Evolutionary conservation across 2,797 vertebrate genomes (phyloP).

Genomic region (Phalanger gymnotis): DNA sequence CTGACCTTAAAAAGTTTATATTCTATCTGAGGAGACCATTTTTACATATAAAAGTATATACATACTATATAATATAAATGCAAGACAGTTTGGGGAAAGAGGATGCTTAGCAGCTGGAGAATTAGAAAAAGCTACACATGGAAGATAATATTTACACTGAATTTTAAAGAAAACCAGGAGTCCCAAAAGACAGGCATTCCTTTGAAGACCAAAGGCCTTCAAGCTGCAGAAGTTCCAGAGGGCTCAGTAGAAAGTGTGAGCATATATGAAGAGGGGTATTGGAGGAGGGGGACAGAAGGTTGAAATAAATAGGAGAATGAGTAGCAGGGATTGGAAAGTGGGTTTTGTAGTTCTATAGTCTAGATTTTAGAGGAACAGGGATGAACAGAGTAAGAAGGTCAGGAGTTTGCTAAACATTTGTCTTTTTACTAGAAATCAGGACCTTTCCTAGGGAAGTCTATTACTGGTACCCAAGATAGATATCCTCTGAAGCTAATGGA

Average conservation of each 20-base stretch:
- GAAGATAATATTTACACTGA: neutral
- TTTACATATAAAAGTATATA: neutral
- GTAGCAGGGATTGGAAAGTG: neutral
- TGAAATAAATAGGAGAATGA: neutral
- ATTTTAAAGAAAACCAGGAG: neutral
- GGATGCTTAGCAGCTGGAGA: neutral
- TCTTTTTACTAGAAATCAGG: neutral
- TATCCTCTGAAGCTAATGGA: neutral
- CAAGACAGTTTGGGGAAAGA: neutral
- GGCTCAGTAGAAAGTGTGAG: neutral
- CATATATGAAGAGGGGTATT: neutral
- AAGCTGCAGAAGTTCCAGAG: neutral
- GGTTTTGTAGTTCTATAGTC: neutral
- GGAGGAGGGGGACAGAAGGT: neutral
- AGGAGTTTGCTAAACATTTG: neutral
- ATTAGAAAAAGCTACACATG: neutral
- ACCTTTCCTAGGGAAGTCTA: neutral
- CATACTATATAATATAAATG: neutral
- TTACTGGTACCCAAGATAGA: neutral
- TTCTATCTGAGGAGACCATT: neutral
- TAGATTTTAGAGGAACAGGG: neutral
- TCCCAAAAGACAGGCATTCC: neutral
- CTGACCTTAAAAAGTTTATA: neutral
- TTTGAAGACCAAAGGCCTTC: neutral
- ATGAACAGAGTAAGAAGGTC: neutral